A percentile compares a stretch with the other conserved stretches of the same genome.
Evolutionary conservation across 2,113 vertebrate genomes (phyloP).

Genomic region (Carassius carassius): DNA sequence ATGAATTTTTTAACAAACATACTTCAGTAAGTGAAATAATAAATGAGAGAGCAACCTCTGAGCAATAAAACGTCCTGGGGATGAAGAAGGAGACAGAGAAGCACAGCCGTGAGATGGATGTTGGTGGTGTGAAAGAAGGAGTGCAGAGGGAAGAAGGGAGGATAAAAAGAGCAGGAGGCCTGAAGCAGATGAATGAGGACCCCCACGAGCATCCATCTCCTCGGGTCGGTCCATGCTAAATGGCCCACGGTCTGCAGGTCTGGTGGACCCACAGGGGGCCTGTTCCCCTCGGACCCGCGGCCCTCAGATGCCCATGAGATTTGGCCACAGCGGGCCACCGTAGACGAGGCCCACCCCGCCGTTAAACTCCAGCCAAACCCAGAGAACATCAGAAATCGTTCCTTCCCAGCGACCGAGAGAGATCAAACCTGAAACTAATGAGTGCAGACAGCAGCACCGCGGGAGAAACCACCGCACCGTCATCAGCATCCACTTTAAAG

Average conservation of each 20-base stretch:
- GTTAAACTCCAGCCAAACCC: constrained; percentile 34
- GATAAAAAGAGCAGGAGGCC: constrained; percentile 8
- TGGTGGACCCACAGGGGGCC: constrained; percentile 25
- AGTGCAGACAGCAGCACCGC: constrained; percentile 25
- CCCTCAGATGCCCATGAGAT: neutral
- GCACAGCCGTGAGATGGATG: constrained; percentile 5
- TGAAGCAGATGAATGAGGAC: constrained; percentile 28
- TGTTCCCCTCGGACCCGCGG: constrained; percentile 25
- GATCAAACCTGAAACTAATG: constrained; percentile 24
- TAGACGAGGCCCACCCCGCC: neutral
- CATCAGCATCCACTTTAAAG: neutral
- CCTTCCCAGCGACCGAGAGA: neutral
- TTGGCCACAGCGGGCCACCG: neutral
- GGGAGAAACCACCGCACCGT: neutral
- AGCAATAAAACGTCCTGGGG: neutral
- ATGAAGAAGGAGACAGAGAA: neutral
- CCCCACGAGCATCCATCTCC: constrained; percentile 15
- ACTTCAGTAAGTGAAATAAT: neutral
- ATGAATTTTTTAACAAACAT: neutral
- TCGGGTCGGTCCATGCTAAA: constrained; percentile 27
- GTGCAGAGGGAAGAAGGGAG: constrained; percentile 35
- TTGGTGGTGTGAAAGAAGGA: neutral
- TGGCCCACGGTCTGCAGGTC: constrained; percentile 34
- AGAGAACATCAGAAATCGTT: constrained; percentile 24
- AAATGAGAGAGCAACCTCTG: neutral